Percentiles rank a stretch among this genome's conserved stretches.
Evolutionary conservation across 2,797 vertebrate genomes (phyloP).

Genomic region (Typhlichthys eigenmanni): DNA sequence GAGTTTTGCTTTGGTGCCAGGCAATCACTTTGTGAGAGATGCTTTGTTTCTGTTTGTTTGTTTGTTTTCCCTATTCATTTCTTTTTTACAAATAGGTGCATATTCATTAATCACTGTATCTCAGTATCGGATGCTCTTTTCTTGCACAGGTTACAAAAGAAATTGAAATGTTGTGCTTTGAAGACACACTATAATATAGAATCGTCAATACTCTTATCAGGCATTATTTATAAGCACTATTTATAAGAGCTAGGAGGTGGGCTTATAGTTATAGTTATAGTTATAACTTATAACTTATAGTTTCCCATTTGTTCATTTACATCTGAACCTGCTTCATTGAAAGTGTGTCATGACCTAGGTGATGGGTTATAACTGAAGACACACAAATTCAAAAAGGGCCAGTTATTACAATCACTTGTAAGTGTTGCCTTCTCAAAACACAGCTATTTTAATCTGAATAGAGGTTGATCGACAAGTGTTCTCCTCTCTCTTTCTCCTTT

Average conservation of each 20-base stretch:
- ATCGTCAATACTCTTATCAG: slow-evolving; percentile 47
- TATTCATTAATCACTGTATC: too few species aligned
- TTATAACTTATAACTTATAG: slow-evolving; percentile 1
- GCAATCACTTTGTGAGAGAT: neutral
- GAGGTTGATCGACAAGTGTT: slow-evolving; percentile 17
- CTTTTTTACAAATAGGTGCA: neutral
- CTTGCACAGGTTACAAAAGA: slow-evolving; percentile 3
- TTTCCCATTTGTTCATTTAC: slow-evolving; percentile 43
- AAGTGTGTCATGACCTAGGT: slow-evolving; percentile 53
- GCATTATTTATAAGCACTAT: slow-evolving; percentile 34
- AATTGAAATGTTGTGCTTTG: slow-evolving; percentile 27
- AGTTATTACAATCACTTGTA: slow-evolving; percentile 60
- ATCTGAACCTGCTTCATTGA: slow-evolving; percentile 38
- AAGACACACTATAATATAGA: slow-evolving; percentile 30
- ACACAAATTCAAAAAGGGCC: slow-evolving; percentile 41
- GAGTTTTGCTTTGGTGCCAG: slow-evolving; percentile 1
- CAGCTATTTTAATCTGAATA: neutral
- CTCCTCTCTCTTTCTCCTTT: slow-evolving; percentile 4
- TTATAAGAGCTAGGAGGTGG: slow-evolving; percentile 34
- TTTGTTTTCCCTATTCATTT: neutral
- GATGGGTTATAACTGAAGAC: slow-evolving; percentile 56
- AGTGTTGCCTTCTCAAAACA: neutral
- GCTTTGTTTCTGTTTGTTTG: neutral
- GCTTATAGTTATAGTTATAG: slow-evolving; percentile 12
- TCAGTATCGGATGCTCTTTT: neutral